phyloP scores from a whole-genome alignment of 2,113 vertebrate species.

The Larimichthys polyactis region DNA sequence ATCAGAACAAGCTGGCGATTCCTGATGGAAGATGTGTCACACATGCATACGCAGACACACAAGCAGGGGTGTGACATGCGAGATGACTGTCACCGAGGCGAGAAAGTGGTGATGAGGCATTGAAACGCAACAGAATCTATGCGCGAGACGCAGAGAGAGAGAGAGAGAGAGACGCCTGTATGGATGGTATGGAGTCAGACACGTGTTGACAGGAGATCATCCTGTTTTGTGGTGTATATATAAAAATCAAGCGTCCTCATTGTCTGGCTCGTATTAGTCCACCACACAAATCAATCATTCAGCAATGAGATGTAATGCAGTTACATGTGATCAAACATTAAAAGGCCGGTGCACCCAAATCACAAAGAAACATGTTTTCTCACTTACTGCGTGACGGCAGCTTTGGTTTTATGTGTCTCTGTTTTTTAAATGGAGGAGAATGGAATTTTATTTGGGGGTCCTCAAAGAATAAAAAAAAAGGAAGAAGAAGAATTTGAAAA shows the following conservation, averaged over 20 bases:
- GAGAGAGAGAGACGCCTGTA: not conserved
- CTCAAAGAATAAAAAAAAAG: no score
- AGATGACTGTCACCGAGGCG: slow-evolving; percentile 33
- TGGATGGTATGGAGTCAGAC: not conserved
- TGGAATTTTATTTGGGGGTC: no score
- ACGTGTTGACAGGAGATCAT: slow-evolving; percentile 6
- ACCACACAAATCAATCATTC: slow-evolving; percentile 27
- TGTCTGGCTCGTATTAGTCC: not conserved
- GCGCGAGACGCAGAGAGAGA: not conserved
- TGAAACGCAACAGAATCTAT: slow-evolving; percentile 13
- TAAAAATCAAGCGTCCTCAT: slow-evolving; percentile 2
- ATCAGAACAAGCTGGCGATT: slow-evolving; percentile 7
- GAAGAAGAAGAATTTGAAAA: no score
- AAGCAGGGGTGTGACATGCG: slow-evolving; percentile 32
- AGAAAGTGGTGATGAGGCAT: slow-evolving; percentile 40
- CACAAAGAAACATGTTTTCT: not conserved
- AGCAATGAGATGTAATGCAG: not conserved
- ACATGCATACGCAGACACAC: not conserved
- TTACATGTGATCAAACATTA: not conserved
- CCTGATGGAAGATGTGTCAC: slow-evolving; percentile 57
- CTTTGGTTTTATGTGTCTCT: not conserved
- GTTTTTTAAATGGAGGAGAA: not conserved
- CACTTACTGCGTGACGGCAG: not conserved
- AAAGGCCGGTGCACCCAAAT: not conserved
- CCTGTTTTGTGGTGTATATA: not conserved